Percentiles rank a stretch among this genome's conserved stretches.
Conservation (phyloP, 2,113 vertebrate genomes). For the Corydoras sp. region DNA sequence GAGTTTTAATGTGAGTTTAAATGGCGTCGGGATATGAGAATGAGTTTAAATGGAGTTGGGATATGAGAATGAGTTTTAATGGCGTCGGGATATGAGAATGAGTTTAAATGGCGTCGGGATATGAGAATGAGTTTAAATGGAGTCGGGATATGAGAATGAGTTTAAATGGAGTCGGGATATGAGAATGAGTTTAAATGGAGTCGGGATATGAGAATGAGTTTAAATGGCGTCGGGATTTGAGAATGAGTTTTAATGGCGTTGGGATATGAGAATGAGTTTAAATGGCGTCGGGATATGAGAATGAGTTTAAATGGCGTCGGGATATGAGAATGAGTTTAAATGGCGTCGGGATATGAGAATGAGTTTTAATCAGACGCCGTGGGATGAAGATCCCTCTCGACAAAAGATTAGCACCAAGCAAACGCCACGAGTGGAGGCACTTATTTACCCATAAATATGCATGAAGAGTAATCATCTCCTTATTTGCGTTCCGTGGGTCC, state of each 20-base stretch:
- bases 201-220: constrained; percentile 39
- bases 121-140: constrained; percentile 45
- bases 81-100: constrained; percentile 38
- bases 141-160: constrained; percentile 38
- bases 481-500: constrained; percentile 59
- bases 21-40: constrained; percentile 38
- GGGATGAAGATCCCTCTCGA: constrained; percentile 51
- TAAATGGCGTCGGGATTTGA: constrained; percentile 42
- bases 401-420: constrained; percentile 60
- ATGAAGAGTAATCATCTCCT: constrained; percentile 65
- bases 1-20: no score
- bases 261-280: constrained; percentile 40
- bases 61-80: constrained; percentile 45
- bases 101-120: constrained; percentile 41
- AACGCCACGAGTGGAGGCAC: constrained; percentile 56
- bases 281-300: constrained; percentile 41
- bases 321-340: constrained; percentile 41
- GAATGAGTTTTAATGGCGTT: constrained; percentile 44
- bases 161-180: constrained; percentile 42
- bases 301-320: constrained; percentile 42
- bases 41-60: constrained; percentile 40
- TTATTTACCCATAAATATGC: constrained; percentile 67
- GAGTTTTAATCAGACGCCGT: constrained; percentile 43
- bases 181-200: constrained; percentile 45
- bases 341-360: constrained; percentile 39